These are phyloP conservation scores for Lysiphlebus fabarum DNA, from an alignment of 1,140 invertebrate genomes.

Conservation along the genomic window DNA sequence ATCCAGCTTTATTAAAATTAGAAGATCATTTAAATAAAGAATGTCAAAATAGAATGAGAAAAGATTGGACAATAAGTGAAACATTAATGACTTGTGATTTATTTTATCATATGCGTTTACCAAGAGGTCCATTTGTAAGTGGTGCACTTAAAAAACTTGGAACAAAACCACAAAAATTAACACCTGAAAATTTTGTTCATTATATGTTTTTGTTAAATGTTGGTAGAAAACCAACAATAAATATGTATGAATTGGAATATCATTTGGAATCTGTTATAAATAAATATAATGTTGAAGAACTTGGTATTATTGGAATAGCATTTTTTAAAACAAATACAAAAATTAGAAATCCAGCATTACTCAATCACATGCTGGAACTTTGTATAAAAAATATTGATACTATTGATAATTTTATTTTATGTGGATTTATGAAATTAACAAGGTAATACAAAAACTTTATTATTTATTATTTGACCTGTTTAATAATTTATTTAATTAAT, in stretches of 20 bases:
- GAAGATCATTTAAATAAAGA: slow-evolving; percentile 58
- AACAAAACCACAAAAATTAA: slow-evolving; percentile 49
- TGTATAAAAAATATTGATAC: slow-evolving; percentile 40
- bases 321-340: slow-evolving; percentile 62
- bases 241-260: slow-evolving; percentile 60
- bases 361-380: slow-evolving; percentile 48
- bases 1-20: slow-evolving; percentile 30
- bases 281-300: slow-evolving; percentile 55
- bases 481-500: background rate
- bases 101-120: slow-evolving; percentile 52
- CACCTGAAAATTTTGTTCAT: slow-evolving; percentile 56
- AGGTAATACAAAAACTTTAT: slow-evolving; percentile 34
- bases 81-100: slow-evolving; percentile 54
- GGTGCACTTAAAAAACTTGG: slow-evolving; percentile 51
- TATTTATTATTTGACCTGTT: slow-evolving; percentile 4
- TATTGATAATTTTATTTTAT: slow-evolving; percentile 55
- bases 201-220: slow-evolving; percentile 58
- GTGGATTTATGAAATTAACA: slow-evolving; percentile 57
- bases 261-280: slow-evolving; percentile 47
- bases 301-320: slow-evolving; percentile 59
- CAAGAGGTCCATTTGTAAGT: slow-evolving; percentile 46
- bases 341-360: slow-evolving; percentile 51
- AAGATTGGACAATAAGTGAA: slow-evolving; percentile 43
- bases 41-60: slow-evolving; percentile 46
- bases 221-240: slow-evolving; percentile 42